Conservation (phyloP, 2,797 vertebrate species). For the Ctenochaetus hawaiiensis region DNA sequence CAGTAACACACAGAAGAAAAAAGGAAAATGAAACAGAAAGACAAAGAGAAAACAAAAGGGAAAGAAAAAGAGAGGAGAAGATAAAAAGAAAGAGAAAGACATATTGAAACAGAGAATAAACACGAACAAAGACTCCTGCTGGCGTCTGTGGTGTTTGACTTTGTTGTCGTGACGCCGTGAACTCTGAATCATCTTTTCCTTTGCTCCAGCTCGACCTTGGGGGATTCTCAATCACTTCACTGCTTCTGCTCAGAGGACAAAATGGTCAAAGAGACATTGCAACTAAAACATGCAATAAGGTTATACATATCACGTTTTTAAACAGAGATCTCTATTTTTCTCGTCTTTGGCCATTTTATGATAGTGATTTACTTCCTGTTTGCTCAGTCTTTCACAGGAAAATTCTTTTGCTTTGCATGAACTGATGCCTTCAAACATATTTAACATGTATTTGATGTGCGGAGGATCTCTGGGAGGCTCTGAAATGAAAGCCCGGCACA, state of each 20-base stretch:
- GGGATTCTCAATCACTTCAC: background rate
- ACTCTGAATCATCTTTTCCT: constrained; percentile 25
- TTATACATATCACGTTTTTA: background rate
- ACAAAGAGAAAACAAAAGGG: background rate
- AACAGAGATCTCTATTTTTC: background rate
- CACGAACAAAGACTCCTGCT: background rate
- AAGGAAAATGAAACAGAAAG: background rate
- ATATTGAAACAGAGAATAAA: background rate
- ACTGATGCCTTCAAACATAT: background rate
- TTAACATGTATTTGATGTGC: background rate
- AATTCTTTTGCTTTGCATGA: background rate
- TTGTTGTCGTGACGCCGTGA: background rate
- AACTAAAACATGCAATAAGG: background rate
- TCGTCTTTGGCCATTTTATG: background rate
- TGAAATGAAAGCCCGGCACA: background rate
- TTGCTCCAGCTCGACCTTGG: constrained; percentile 1
- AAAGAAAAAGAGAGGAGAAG: no score
- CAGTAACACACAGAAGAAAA: background rate
- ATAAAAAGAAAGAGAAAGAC: background rate
- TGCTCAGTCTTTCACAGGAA: background rate
- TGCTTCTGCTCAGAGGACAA: background rate
- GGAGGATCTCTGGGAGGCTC: constrained; percentile 10
- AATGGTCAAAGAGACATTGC: background rate
- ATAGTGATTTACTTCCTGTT: background rate
- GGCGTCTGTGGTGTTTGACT: background rate